Evolutionary conservation across 2,113 vertebrate species (phyloP).

Genomic region (Nyctereutes procyonoides): DNA sequence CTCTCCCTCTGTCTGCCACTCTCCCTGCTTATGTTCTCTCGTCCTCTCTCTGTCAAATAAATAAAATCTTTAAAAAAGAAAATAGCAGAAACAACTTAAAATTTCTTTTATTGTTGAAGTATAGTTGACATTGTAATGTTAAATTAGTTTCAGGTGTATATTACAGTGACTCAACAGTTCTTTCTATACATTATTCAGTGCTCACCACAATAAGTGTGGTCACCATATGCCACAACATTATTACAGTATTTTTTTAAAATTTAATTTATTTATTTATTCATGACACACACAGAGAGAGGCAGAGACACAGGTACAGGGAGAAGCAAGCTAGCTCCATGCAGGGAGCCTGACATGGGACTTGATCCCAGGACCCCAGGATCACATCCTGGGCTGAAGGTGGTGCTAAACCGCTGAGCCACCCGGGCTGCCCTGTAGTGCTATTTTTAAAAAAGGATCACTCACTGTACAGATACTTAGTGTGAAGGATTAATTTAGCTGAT

Average conservation of each 20-base stretch:
- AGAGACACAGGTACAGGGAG: too few relatives aligned
- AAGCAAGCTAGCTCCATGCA: too few relatives aligned
- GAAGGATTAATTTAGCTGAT: neutral
- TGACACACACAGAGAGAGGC: too few relatives aligned
- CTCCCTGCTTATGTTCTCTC: too few relatives aligned
- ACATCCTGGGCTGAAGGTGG: too few relatives aligned
- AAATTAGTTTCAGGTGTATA: neutral
- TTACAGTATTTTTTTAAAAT: neutral
- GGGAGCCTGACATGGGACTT: too few relatives aligned
- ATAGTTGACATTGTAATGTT: neutral
- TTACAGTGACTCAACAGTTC: neutral
- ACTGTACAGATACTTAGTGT: neutral
- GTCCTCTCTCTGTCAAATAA: too few relatives aligned
- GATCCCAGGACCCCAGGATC: too few relatives aligned
- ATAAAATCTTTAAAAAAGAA: too few relatives aligned
- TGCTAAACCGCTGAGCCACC: too few relatives aligned
- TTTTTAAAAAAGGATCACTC: neutral
- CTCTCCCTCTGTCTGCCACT: too few relatives aligned
- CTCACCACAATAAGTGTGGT: neutral
- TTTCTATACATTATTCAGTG: neutral
- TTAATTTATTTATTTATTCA: too few relatives aligned
- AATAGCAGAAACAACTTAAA: neutral
- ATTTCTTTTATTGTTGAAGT: neutral
- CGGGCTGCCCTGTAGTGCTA: neutral
- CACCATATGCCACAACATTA: neutral